Conservation (phyloP, 2,888 invertebrate genomes). For the Chorisops tibialis region DNA sequence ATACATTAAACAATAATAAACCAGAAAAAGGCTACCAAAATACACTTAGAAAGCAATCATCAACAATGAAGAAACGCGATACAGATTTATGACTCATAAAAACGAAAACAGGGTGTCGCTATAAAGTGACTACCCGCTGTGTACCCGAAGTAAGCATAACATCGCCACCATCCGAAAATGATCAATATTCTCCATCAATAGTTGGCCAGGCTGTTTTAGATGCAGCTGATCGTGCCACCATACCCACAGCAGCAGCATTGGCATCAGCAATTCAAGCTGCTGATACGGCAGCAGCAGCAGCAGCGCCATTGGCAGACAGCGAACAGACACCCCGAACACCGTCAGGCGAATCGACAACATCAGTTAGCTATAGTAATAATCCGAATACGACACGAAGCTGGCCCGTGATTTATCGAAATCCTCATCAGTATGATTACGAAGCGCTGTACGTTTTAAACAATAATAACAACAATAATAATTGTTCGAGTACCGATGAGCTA, state of each 20-base stretch:
- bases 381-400: constrained; percentile 51
- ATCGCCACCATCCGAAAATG: constrained; percentile 42
- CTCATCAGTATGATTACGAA: constrained; percentile 51
- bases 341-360: constrained; percentile 31
- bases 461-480: constrained; percentile 36
- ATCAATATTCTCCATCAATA: constrained; percentile 21
- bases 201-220: constrained; percentile 13
- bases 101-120: constrained; percentile 47
- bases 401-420: constrained; percentile 53
- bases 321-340: constrained; percentile 20
- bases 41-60: constrained; percentile 11
- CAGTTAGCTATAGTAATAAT: constrained; percentile 47
- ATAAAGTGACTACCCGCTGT: constrained; percentile 51
- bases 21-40: background rate
- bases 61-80: constrained; percentile 48
- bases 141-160: constrained; percentile 51
- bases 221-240: constrained; percentile 17
- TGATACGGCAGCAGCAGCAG: constrained; percentile 7
- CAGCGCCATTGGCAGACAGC: constrained; percentile 18
- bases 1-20: background rate
- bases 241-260: constrained; percentile 19
- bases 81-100: constrained; percentile 53
- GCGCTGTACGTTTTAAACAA: constrained; percentile 43
- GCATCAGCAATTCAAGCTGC: constrained; percentile 28
- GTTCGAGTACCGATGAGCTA: constrained; percentile 31